A percentile compares a stretch with the other conserved stretches of the same genome.
Conservation (phyloP, 2,888 invertebrate species). For the Ferdinandea cuprea region DNA sequence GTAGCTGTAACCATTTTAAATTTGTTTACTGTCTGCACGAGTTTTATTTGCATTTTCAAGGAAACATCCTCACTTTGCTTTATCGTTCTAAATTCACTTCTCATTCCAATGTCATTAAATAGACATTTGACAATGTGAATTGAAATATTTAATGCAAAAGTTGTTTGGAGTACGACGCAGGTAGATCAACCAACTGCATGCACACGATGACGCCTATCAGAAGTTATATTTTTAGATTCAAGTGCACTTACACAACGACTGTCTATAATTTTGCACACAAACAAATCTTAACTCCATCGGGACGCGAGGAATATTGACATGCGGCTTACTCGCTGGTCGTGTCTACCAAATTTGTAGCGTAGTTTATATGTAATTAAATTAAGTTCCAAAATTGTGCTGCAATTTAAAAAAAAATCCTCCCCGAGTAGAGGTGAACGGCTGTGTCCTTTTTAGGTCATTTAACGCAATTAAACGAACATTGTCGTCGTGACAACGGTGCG, state of each 20-base stretch:
- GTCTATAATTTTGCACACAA: conserved; percentile 28
- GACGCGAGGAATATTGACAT: not conserved
- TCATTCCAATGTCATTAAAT: not conserved
- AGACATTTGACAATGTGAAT: conserved; percentile 7
- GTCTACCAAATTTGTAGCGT: not conserved
- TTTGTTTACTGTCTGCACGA: not conserved
- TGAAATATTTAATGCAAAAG: not conserved
- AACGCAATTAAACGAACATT: conserved; percentile 46
- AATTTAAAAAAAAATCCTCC: conserved; percentile 11
- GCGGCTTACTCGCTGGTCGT: not conserved
- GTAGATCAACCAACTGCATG: not conserved
- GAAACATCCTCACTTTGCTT: not conserved
- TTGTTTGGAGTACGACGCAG: conserved; percentile 5
- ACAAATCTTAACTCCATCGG: not conserved
- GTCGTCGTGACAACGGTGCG: conserved; percentile 8
- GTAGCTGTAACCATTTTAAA: not conserved
- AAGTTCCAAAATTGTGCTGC: conserved; percentile 7
- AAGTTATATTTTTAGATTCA: conserved; percentile 37
- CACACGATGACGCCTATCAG: conserved; percentile 13
- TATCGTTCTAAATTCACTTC: not conserved
- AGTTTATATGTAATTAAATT: not conserved
- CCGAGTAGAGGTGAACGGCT: not conserved
- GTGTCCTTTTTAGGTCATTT: conserved; percentile 51
- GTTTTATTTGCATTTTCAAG: not conserved
- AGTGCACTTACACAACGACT: conserved; percentile 12